phyloP scores from a whole-genome alignment of 2,113 vertebrate genomes.

The Sapajus apella region DNA sequence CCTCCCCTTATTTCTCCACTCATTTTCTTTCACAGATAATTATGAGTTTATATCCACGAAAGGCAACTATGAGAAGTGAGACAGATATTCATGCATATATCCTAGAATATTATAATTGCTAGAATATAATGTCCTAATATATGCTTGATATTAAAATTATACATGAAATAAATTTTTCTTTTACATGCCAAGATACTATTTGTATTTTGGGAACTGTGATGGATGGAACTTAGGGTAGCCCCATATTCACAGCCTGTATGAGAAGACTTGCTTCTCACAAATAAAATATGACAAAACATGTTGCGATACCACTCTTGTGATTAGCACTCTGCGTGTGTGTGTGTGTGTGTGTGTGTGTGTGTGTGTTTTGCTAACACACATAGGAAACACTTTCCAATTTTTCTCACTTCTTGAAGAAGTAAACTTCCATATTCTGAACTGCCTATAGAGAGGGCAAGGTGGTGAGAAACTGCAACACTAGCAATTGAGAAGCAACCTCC shows the following conservation, averaged over 20 bases:
- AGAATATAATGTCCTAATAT: not conserved
- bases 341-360: not conserved
- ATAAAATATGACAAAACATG: not conserved
- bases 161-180: not conserved
- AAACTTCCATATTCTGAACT: not conserved
- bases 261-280: not conserved
- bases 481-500: not conserved
- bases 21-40: not conserved
- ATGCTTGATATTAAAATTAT: not conserved
- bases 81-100: not conserved
- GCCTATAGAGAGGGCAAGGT: no score
- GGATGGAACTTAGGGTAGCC: not conserved
- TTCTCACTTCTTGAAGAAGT: not conserved
- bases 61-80: not conserved
- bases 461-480: not conserved
- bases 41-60: not conserved
- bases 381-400: not conserved
- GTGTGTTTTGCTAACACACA: not conserved
- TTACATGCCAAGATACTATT: not conserved
- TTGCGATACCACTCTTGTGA: not conserved
- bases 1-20: not conserved
- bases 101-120: not conserved
- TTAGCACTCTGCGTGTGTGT: not conserved
- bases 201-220: not conserved
- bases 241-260: rapidly evolving